Conservation (phyloP, 1,140 invertebrate species). For the Pogonognathellus flavescens region DNA sequence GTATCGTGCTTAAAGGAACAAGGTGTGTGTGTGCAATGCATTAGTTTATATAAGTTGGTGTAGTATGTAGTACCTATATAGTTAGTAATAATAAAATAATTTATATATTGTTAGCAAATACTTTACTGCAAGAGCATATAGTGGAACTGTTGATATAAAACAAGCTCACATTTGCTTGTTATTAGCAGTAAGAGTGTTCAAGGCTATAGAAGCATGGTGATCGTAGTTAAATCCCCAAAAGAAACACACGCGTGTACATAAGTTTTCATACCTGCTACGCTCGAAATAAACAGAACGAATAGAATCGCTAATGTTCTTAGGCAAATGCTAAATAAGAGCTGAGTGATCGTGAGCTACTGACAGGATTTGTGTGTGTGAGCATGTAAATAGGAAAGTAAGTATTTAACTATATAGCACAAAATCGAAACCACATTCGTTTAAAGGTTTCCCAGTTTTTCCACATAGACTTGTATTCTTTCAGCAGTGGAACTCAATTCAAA, state of each 20-base stretch:
- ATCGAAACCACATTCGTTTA: not conserved
- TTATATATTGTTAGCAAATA: not conserved
- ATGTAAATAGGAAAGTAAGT: not conserved
- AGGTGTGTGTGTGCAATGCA: not conserved
- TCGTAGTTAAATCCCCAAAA: constrained; percentile 46
- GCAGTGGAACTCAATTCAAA: not conserved
- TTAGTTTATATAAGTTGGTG: not conserved
- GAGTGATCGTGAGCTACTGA: not conserved
- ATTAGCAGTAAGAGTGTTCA: constrained; percentile 36
- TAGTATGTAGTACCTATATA: not conserved
- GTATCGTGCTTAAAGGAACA: not conserved
- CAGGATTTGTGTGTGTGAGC: not conserved
- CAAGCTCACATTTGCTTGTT: not conserved
- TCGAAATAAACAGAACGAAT: constrained; percentile 20
- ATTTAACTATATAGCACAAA: not conserved
- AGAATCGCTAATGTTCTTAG: constrained; percentile 23
- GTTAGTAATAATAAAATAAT: not conserved
- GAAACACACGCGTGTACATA: constrained; percentile 39
- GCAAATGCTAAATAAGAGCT: not conserved
- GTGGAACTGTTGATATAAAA: not conserved
- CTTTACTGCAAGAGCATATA: not conserved
- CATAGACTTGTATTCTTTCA: not conserved
- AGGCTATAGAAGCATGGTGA: constrained; percentile 15
- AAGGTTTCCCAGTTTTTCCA: not conserved
- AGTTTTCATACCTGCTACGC: constrained; percentile 24